A percentile compares a stretch with the other conserved stretches of the same genome.
These are phyloP conservation scores for Eulemur rubriventer DNA, from an alignment of 2,797 vertebrate species.

Conservation along the genomic window DNA sequence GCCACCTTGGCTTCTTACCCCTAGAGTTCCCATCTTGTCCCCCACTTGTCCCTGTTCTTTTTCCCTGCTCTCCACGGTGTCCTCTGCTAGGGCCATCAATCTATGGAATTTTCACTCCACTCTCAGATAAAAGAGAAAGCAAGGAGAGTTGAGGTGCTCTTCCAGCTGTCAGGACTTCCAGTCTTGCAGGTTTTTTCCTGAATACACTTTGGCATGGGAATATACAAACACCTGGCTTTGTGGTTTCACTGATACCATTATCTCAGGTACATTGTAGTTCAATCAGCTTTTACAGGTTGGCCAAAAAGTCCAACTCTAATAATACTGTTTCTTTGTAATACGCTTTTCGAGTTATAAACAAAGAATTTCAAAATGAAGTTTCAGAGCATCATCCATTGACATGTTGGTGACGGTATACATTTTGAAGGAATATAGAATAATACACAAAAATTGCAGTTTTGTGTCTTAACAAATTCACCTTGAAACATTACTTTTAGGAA, in stretches of 20 bases:
- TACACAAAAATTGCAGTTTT: slow-evolving; percentile 11
- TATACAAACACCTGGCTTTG: not conserved
- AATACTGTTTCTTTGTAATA: slow-evolving; percentile 3
- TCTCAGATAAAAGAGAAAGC: not conserved
- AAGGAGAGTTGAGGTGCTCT: not conserved
- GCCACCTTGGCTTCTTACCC: not conserved
- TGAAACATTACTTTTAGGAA: slow-evolving; percentile 12
- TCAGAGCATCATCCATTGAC: not conserved
- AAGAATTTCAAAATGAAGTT: slow-evolving; percentile 29
- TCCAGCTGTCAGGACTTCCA: not conserved
- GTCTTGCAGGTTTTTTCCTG: not conserved
- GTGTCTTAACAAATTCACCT: not conserved
- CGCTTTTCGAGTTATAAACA: not conserved
- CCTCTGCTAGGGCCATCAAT: not conserved
- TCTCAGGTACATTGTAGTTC: not conserved
- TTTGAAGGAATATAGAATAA: not conserved
- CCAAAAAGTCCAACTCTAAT: not conserved
- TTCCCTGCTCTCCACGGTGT: not conserved
- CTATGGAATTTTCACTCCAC: not conserved
- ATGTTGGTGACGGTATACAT: not conserved
- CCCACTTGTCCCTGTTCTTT: not conserved
- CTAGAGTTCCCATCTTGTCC: not conserved
- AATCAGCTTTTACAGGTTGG: not conserved
- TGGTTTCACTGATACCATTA: not conserved
- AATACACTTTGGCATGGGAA: not conserved